Evolutionary conservation across 2,888 invertebrate species (phyloP), one percentile per base, ranked within the genome.

Genomic region (Monopis laevigella): DNA sequence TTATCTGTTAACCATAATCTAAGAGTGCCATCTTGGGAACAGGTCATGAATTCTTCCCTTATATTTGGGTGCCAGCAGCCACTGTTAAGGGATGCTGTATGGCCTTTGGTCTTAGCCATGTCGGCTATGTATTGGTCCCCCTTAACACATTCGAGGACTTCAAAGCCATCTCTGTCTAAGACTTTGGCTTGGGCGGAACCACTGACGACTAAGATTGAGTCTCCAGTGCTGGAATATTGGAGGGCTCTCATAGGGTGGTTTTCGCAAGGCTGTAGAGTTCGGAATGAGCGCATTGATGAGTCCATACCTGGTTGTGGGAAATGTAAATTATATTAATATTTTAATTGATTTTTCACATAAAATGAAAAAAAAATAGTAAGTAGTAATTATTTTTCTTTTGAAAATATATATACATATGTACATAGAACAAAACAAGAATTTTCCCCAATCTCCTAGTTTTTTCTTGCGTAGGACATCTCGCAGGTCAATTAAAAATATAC

Each of bases 71-170:
- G 95, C 96, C 98, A 99, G 59, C 90, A 89, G 1, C 98, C 93
- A 40, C 88, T 86, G 54, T 95, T 94, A 3, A 99, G 69, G 19
- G 93, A 88, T 0, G 97, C 94, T 0, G 93, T 92, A 65, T 99
- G 99, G 0, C 99, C 98, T 64, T 93, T 96, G 0, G 97, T 97
- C 46, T 84, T 86, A 0, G 92, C 88, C 89, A 96, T 93, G 63
- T 99, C 98, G 1, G 89, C 89, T 13, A 99, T 92, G 56, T 99
- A 99, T 63, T 94, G 95, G 67, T 96, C 96, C 0, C 97, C 98
- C 67, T 96, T 96, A 0, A 92, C 89, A 56, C 96, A 96, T 70
- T 97, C 95, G 30, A 95, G 83, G 43, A 93, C 87, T 58, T 96
- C 96, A 54, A 94, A 93, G 0, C 98, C 98, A 61, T 98, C 98